phyloP scores from a whole-genome alignment of 2,888 invertebrate genomes.

The Phalangium opilio region DNA sequence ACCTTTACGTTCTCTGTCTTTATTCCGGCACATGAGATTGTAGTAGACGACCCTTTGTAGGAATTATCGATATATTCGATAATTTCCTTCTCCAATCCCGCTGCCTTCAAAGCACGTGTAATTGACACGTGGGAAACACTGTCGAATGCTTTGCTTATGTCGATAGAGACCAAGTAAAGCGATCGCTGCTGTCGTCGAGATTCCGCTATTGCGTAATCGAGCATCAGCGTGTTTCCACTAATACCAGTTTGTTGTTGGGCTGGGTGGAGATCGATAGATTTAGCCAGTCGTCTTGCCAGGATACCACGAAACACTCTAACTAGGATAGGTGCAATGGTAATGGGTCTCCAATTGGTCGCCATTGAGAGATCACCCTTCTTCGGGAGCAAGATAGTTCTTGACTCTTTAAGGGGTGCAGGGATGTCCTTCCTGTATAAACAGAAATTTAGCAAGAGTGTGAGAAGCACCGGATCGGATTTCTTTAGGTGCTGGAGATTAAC shows the following conservation, averaged over 20 bases:
- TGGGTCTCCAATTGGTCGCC: neutral
- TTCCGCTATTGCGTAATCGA: neutral
- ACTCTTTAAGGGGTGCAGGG: neutral
- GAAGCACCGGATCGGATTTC: no score
- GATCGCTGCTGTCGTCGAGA: no score
- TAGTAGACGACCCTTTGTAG: no score
- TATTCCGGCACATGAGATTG: no score
- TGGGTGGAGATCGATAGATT: neutral
- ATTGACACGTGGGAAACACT: no score
- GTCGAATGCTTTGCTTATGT: no score
- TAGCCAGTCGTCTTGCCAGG: neutral
- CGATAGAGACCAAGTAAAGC: no score
- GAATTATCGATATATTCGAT: no score
- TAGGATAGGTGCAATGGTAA: neutral
- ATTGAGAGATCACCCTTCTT: neutral
- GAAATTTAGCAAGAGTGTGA: neutral
- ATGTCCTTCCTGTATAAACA: neutral
- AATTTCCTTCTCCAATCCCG: no score
- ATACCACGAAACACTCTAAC: neutral
- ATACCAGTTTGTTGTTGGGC: neutral
- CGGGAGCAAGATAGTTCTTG: neutral
- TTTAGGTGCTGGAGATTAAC: no score
- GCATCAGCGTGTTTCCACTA: neutral
- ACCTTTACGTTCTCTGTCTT: no score
- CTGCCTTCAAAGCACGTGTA: no score